A percentile compares a stretch with the other conserved stretches of the same genome.
These are phyloP conservation scores for Uromys caudimaculatus DNA, from an alignment of 2,797 vertebrate species.

Conservation along the genomic window DNA sequence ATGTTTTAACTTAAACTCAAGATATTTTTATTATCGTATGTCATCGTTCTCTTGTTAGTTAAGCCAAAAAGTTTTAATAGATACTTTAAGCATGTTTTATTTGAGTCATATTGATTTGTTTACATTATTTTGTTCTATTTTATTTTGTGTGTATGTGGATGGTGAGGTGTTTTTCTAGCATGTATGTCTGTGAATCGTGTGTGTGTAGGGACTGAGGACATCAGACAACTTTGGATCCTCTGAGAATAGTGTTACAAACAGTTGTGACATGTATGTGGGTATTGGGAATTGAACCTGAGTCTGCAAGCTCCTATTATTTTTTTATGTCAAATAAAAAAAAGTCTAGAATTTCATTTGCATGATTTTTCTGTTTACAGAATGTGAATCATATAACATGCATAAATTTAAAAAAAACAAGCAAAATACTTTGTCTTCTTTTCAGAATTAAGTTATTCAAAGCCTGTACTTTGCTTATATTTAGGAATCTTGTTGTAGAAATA, in stretches of 20 bases:
- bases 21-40: not conserved
- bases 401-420: not conserved
- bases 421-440: not conserved
- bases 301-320: not conserved
- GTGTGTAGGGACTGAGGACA: not conserved
- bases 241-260: not conserved
- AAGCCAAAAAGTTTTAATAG: not conserved
- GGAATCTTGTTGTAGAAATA: not conserved
- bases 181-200: not conserved
- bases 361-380: not conserved
- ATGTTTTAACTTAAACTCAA: conserved; percentile 9
- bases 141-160: not conserved
- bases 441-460: not conserved
- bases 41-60: not conserved
- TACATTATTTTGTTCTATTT: not conserved
- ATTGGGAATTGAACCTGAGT: not conserved
- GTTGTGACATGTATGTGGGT: not conserved
- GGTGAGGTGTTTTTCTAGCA: not conserved
- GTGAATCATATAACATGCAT: not conserved
- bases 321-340: not conserved
- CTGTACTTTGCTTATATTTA: not conserved
- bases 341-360: not conserved
- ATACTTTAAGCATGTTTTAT: not conserved
- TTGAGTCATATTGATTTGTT: not conserved
- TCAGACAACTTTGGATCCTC: not conserved